Percentiles rank a stretch among this genome's conserved stretches.
Evolutionary conservation across 2,888 invertebrate genomes (phyloP).

Genomic region (Eremobia ochroleuca): DNA sequence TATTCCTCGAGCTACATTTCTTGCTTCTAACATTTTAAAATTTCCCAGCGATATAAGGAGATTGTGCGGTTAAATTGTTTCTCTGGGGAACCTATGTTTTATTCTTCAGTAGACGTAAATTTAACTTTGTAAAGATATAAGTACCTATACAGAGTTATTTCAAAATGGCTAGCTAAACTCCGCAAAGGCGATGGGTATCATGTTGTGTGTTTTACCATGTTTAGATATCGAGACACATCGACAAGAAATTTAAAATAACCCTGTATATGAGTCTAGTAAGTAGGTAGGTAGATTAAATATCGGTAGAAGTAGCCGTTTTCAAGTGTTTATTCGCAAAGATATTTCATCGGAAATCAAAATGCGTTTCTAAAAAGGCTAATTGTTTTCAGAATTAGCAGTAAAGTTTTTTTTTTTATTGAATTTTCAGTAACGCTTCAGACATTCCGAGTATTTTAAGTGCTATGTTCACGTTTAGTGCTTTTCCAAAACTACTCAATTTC

Average conservation of each 20-base stretch:
- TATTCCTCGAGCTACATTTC: constrained; percentile 38
- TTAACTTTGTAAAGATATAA: background rate
- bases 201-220: background rate
- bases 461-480: constrained; percentile 19
- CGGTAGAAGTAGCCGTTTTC: background rate
- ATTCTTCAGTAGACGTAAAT: constrained; percentile 19
- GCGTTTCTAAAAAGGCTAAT: background rate
- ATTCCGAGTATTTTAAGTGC: constrained; percentile 25
- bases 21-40: constrained; percentile 49
- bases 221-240: background rate
- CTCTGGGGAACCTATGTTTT: constrained; percentile 23
- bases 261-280: background rate
- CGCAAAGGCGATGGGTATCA: background rate
- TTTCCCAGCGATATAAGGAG: constrained; percentile 34
- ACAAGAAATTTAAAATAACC: background rate
- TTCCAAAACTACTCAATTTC: constrained; percentile 24
- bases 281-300: background rate
- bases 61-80: constrained; percentile 26
- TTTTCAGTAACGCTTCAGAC: background rate
- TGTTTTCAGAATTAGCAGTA: too few species aligned
- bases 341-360: background rate
- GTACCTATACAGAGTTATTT: background rate
- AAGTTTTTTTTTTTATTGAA: too few species aligned
- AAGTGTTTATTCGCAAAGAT: background rate
- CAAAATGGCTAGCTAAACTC: background rate